Evolutionary conservation across 2,797 vertebrate species (phyloP).

Genomic region (Acrossocheilus fasciatus): DNA sequence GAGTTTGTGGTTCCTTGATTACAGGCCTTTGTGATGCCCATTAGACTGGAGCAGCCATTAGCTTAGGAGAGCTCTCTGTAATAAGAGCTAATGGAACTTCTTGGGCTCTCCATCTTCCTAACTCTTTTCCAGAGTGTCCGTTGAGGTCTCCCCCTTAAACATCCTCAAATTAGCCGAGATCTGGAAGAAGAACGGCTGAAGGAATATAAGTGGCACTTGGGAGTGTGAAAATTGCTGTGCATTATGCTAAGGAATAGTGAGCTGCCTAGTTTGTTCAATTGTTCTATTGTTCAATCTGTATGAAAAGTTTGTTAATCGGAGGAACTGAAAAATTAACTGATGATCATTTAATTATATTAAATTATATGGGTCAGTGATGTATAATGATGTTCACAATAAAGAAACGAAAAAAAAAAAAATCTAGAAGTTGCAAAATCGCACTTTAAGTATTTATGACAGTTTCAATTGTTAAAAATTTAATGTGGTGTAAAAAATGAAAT

Average conservation of each 20-base stretch:
- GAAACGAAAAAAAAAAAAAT: too few relatives aligned
- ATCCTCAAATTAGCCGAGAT: slow-evolving; percentile 49
- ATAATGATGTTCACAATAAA: not conserved
- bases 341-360: not conserved
- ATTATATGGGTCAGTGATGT: not conserved
- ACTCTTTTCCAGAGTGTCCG: slow-evolving; percentile 33
- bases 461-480: not conserved
- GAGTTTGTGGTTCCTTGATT: slow-evolving; percentile 59
- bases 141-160: slow-evolving; percentile 45
- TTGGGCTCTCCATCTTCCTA: slow-evolving; percentile 38
- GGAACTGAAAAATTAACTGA: not conserved
- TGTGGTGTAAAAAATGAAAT: not conserved
- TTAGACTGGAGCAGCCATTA: slow-evolving; percentile 47
- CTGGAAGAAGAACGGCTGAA: not conserved
- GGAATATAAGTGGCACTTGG: slow-evolving; percentile 29
- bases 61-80: slow-evolving; percentile 54
- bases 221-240: not conserved
- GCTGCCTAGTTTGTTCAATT: slow-evolving; percentile 5
- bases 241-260: not conserved
- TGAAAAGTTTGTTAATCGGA: not conserved
- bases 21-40: slow-evolving; percentile 58
- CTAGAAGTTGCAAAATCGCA: not conserved
- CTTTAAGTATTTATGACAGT: not conserved
- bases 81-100: slow-evolving; percentile 54
- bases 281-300: slow-evolving; percentile 24